phyloP scores from a whole-genome alignment of 2,797 vertebrate genomes.

The Micropoecilia bifurca region DNA sequence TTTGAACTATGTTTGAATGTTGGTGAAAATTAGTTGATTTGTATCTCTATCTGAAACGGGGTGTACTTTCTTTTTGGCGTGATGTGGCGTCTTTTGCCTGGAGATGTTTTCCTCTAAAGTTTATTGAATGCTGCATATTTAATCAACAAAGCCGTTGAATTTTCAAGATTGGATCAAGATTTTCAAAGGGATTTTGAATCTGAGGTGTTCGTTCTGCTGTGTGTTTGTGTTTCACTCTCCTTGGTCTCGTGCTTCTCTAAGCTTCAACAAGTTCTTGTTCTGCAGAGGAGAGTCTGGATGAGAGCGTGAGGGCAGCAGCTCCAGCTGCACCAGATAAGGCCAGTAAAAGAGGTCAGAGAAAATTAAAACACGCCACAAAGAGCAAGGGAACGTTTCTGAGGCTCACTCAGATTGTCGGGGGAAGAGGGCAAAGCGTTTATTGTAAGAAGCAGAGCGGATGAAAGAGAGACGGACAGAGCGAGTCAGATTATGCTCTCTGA shows the following conservation, averaged over 20 bases:
- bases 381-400: conserved; percentile 35
- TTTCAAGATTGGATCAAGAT: neutral
- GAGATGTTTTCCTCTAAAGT: neutral
- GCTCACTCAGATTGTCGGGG: conserved; percentile 25
- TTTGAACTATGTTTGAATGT: neutral
- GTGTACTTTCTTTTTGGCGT: neutral
- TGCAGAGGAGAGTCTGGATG: conserved; percentile 9
- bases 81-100: neutral
- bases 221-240: neutral
- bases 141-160: neutral
- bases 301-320: conserved; percentile 14
- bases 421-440: conserved; percentile 13
- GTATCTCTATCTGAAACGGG: neutral
- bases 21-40: neutral
- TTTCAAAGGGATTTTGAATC: neutral
- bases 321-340: conserved; percentile 36
- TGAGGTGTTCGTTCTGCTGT: neutral
- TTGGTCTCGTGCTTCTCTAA: neutral
- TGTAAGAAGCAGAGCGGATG: conserved; percentile 37
- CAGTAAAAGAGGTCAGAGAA: conserved; percentile 43
- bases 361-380: conserved; percentile 52
- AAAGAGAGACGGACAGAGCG: conserved; percentile 25
- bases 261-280: conserved; percentile 6
- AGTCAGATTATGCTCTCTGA: conserved; percentile 48
- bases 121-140: neutral